These are phyloP conservation scores for Neuroscelio doddi DNA, from an alignment of 2,888 invertebrate genomes.

Conservation along the genomic window DNA sequence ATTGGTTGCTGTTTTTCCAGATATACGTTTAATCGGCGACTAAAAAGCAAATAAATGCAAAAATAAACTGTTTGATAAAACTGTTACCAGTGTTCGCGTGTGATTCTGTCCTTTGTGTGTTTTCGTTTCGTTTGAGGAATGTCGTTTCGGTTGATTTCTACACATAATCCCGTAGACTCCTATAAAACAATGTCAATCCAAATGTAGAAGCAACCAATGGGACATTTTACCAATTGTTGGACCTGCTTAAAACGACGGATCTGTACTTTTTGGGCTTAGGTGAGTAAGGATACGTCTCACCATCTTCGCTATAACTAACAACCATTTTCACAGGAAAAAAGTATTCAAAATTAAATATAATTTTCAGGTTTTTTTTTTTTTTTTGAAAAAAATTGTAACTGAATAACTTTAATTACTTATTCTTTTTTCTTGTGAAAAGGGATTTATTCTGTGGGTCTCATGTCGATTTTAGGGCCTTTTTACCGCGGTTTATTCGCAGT, in stretches of 20 bases:
- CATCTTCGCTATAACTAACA: slow-evolving; percentile 32
- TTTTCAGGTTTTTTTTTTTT: slow-evolving; percentile 1
- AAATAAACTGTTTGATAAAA: slow-evolving; percentile 65
- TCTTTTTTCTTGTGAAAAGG: no score
- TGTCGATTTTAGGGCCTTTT: slow-evolving; percentile 17
- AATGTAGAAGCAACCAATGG: slow-evolving; percentile 67
- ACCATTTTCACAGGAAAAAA: slow-evolving; percentile 4
- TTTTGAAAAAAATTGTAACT: slow-evolving; percentile 6
- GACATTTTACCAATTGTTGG: slow-evolving; percentile 62
- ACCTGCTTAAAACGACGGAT: slow-evolving; percentile 68
- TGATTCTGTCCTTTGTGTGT: slow-evolving; percentile 53
- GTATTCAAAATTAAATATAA: not conserved
- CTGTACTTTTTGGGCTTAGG: slow-evolving; percentile 66
- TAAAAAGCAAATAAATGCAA: slow-evolving; percentile 14
- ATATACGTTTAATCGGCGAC: slow-evolving; percentile 69
- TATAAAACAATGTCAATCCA: slow-evolving; percentile 67
- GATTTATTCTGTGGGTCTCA: not conserved
- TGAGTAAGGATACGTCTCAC: slow-evolving; percentile 67
- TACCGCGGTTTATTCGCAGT: slow-evolving; percentile 11
- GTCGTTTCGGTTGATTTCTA: slow-evolving; percentile 68
- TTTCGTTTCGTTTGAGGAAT: slow-evolving; percentile 64
- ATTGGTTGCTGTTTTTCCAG: slow-evolving; percentile 71
- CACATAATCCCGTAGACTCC: slow-evolving; percentile 67
- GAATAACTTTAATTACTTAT: no score
- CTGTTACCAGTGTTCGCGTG: slow-evolving; percentile 40